These are phyloP conservation scores for Tribolium castaneum DNA, from an alignment of 1,140 invertebrate species.

Conservation along the genomic window DNA sequence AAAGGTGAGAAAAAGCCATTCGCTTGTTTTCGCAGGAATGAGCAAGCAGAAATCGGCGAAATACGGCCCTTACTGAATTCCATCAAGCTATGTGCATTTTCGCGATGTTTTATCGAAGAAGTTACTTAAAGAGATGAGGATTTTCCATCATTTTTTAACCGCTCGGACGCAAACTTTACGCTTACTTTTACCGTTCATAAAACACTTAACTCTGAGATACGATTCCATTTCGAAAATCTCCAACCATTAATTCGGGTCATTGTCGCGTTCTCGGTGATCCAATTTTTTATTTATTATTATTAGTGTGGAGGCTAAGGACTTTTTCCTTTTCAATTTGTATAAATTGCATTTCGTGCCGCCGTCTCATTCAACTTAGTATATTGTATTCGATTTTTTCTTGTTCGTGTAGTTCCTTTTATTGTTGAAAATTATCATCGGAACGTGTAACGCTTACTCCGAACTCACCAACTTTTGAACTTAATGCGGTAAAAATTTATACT, in stretches of 20 bases:
- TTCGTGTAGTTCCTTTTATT: conserved; percentile 10
- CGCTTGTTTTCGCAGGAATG: conserved; percentile 3
- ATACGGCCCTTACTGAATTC: conserved; percentile 8
- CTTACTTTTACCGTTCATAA: conserved; percentile 10
- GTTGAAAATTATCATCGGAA: conserved; percentile 27
- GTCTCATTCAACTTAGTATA: conserved; percentile 25
- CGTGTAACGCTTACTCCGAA: conserved; percentile 23
- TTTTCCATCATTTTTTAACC: conserved; percentile 28
- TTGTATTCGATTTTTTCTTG: conserved; percentile 24
- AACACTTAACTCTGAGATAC: conserved; percentile 6
- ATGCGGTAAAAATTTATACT: conserved; percentile 23
- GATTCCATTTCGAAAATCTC: neutral
- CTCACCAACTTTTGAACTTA: conserved; percentile 11
- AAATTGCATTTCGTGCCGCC: conserved; percentile 22
- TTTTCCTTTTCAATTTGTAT: conserved; percentile 34
- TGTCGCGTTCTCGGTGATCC: neutral
- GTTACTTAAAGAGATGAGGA: conserved; percentile 24
- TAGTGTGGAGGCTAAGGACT: conserved; percentile 15
- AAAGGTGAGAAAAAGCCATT: neutral
- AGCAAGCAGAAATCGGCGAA: conserved; percentile 18
- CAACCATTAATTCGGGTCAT: conserved; percentile 13
- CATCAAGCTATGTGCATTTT: conserved; percentile 20
- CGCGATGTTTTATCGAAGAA: conserved; percentile 24
- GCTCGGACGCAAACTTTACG: conserved; percentile 14
- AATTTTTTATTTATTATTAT: conserved; percentile 28